Base-by-base conservation (phyloP, 2,888 invertebrate genomes). In the Apocheima hispidaria region DNA sequence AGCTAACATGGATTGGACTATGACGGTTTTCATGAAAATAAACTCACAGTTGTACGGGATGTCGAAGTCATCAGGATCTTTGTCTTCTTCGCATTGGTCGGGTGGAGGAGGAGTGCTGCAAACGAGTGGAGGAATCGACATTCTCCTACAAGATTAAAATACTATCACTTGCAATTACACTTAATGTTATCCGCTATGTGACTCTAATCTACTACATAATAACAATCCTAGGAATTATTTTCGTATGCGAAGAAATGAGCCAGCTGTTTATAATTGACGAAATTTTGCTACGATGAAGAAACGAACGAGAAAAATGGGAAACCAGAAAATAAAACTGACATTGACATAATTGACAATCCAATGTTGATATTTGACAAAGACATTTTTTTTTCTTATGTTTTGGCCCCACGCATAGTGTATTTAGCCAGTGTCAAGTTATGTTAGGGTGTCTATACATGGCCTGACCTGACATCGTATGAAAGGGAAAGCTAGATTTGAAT, bases 61-160 rank as follows among this genome's bases (percentile, higher is more conserved):
- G 77, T 89, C 91, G 71, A 88, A 92, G 68, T 93, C 92, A 68
- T 88, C 91, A 56, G 80, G 82, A 60, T 95, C 95, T 79, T 94
- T 94, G 63, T 95, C 94, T 63, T 94, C 94, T 57, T 94, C 95
- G 65, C 94, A 94, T 75, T 94, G 94, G 69, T 95, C 94, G 61
- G 94, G 92, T 62, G 95, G 95, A 66, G 95, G 95, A 74, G 95
- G 95, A 73, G 95, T 94, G 61, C 94, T 94, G 73, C 95, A 94
- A 74, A 95, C 94, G 72, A 95, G 89, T 65, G 95, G 95, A 82
- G 95, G 95, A 82, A 95, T 94, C 78, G 94, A 94, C 94, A 94
- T 94, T 75, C 75, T 90, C 69, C 61, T 68, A 67, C 65, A 74
- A 67, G 52, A 64, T 71, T 74, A 66, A 55, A 68, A 68, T 64